A percentile compares a stretch with the other conserved stretches of the same genome.
Evolutionary conservation across 2,888 invertebrate species (phyloP).

Genomic region (Vandiemenella viatica): DNA sequence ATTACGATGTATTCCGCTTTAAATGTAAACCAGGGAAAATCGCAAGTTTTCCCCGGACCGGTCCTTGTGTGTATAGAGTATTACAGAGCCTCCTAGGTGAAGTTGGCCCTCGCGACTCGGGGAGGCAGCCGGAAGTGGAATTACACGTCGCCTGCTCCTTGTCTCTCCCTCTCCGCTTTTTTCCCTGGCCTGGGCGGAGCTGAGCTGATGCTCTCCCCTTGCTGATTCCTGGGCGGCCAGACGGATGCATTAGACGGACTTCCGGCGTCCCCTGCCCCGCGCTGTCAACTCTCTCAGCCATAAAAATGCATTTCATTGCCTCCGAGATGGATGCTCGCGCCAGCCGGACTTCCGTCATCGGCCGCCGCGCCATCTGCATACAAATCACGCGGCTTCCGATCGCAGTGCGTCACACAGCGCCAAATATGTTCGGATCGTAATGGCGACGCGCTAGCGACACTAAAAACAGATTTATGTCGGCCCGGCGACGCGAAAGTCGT

Average conservation of each 20-base stretch:
- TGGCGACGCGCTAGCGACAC: no score
- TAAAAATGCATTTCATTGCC: constrained; percentile 16
- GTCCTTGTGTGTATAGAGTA: no score
- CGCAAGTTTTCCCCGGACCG: no score
- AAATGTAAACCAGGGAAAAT: no score
- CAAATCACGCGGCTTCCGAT: constrained; percentile 12
- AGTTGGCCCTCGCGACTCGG: no score
- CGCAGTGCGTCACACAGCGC: neutral
- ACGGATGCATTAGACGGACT: constrained; percentile 19
- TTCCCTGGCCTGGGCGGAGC: neutral
- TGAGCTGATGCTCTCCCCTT: neutral
- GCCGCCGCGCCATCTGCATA: constrained; percentile 12
- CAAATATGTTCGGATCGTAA: no score
- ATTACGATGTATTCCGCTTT: no score
- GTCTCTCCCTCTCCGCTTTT: neutral
- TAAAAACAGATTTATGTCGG: no score
- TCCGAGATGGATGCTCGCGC: constrained; percentile 1
- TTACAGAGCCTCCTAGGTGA: no score
- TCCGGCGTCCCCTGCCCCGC: constrained; percentile 15
- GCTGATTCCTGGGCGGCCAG: constrained; percentile 12
- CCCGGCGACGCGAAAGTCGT: no score
- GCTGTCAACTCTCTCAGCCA: constrained; percentile 9
- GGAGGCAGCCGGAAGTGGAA: neutral
- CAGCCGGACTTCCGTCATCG: neutral
- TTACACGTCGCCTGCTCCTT: neutral